Percentiles rank a stretch among this genome's conserved stretches.
Evolutionary conservation across 2,888 invertebrate species (phyloP).

Genomic region (Oscheius sp.): DNA sequence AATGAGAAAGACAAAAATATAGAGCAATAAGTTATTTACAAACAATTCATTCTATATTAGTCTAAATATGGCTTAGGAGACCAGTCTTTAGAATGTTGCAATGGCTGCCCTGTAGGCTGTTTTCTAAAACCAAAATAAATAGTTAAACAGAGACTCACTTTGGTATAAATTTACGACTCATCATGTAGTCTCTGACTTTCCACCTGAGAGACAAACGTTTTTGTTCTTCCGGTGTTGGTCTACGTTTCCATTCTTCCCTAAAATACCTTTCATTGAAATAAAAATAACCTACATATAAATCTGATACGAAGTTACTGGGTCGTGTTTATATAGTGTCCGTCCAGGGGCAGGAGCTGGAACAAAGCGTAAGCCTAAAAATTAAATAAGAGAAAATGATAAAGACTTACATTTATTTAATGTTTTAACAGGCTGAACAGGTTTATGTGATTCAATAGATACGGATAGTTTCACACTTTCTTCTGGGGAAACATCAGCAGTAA

Average conservation of each 20-base stretch:
- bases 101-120: slow-evolving; percentile 24
- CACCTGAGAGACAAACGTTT: slow-evolving; percentile 61
- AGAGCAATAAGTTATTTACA: not conserved
- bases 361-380: slow-evolving; percentile 39
- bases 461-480: not conserved
- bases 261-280: not conserved
- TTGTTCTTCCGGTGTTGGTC: slow-evolving; percentile 62
- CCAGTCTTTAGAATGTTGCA: slow-evolving; percentile 45
- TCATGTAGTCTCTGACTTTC: slow-evolving; percentile 65
- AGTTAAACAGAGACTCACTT: slow-evolving; percentile 11
- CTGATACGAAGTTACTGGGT: slow-evolving; percentile 60
- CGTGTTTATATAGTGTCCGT: slow-evolving; percentile 58
- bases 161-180: slow-evolving; percentile 48
- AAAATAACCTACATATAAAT: slow-evolving; percentile 50
- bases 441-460: not conserved
- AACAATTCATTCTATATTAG: slow-evolving; percentile 26
- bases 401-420: not conserved
- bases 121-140: slow-evolving; percentile 3
- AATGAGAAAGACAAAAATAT: not conserved
- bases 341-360: slow-evolving; percentile 54
- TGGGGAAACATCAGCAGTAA: not conserved
- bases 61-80: slow-evolving; percentile 48
- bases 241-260: slow-evolving; percentile 61
- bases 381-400: not conserved
- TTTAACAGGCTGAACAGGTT: not conserved